Percentiles rank a stretch among this genome's conserved stretches.
These are phyloP conservation scores for Pharmacophagus antenor DNA, from an alignment of 2,888 invertebrate species.

Conservation along the genomic window DNA sequence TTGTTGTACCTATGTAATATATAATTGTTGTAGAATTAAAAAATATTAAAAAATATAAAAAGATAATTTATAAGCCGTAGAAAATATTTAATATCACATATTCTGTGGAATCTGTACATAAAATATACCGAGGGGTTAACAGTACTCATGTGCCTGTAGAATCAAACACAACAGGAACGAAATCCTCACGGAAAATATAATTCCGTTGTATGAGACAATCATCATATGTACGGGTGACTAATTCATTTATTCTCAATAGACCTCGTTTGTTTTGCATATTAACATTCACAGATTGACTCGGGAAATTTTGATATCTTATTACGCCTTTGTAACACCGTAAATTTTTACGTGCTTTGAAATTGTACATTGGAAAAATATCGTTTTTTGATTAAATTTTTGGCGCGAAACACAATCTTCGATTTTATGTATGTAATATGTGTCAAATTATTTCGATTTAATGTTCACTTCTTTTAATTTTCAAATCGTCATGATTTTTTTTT, in stretches of 20 bases:
- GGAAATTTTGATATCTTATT: too few relatives aligned
- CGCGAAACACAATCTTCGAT: neutral
- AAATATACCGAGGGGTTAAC: slow-evolving; percentile 1
- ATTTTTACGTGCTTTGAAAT: neutral
- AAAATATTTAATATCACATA: neutral
- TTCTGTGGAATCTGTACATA: neutral
- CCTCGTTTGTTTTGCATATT: neutral
- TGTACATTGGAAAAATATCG: neutral
- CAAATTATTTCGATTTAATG: too few relatives aligned
- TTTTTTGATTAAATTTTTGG: neutral
- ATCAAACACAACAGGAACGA: neutral
- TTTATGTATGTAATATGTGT: neutral
- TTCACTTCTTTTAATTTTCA: too few relatives aligned
- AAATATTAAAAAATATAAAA: neutral
- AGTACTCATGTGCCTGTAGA: neutral
- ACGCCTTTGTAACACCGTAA: neutral
- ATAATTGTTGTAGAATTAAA: too few relatives aligned
- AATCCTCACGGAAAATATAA: neutral
- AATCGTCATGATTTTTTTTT: too few relatives aligned
- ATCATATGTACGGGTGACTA: neutral
- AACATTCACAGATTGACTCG: neutral
- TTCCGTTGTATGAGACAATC: neutral
- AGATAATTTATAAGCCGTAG: neutral
- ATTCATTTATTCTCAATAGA: neutral
- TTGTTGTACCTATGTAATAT: too few relatives aligned